A percentile compares a stretch with the other conserved stretches of the same genome.
Conservation (phyloP, 2,888 invertebrate genomes). For the Tetropium fuscum region DNA sequence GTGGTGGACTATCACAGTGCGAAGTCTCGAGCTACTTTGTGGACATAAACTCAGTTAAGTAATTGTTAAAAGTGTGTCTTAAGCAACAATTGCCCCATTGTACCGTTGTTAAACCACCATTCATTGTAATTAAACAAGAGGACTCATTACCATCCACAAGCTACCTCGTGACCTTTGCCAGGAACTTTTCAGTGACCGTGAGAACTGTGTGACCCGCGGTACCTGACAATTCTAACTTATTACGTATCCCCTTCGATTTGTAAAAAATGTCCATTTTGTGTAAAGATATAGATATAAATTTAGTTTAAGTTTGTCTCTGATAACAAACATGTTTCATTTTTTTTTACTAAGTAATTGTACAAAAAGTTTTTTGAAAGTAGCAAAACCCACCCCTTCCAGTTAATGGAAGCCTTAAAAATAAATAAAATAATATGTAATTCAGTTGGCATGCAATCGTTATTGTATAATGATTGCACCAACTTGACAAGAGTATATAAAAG, state of each 20-base stretch:
- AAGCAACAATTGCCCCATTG: constrained; percentile 30
- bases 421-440: constrained; percentile 34
- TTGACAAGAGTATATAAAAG: constrained; percentile 48
- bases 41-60: constrained; percentile 45
- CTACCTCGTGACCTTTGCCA: constrained; percentile 58
- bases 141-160: constrained; percentile 49
- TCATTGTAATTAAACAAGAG: constrained; percentile 29
- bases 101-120: constrained; percentile 33
- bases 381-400: constrained; percentile 42
- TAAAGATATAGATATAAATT: constrained; percentile 68
- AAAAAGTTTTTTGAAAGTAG: constrained; percentile 49
- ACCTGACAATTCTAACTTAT: constrained; percentile 63
- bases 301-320: constrained; percentile 63
- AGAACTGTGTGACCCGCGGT: constrained; percentile 58
- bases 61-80: constrained; percentile 52
- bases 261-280: constrained; percentile 68
- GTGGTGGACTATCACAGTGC: constrained; percentile 58
- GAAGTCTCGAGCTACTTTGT: constrained; percentile 62
- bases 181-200: constrained; percentile 57
- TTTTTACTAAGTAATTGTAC: constrained; percentile 49
- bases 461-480: constrained; percentile 49
- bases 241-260: constrained; percentile 67
- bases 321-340: constrained; percentile 46
- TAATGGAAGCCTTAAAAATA: constrained; percentile 30
- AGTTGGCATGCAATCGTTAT: constrained; percentile 44